Evolutionary conservation across 1,140 invertebrate genomes (phyloP).

Genomic region (Acyrthosiphon pisum): DNA sequence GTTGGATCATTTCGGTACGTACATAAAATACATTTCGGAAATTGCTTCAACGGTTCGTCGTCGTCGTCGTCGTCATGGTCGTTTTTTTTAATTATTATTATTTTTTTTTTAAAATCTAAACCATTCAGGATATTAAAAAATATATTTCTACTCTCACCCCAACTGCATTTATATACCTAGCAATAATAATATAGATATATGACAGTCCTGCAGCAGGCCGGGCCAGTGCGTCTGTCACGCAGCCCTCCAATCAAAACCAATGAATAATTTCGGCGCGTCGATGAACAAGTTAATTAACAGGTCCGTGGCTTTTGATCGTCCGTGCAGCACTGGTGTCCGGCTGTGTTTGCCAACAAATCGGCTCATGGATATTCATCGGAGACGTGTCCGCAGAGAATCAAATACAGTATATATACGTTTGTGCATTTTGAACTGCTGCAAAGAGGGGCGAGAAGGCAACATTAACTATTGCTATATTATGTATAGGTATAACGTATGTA

Average conservation of each 20-base stretch:
- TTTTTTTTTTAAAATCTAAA: background rate
- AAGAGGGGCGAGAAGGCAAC: background rate
- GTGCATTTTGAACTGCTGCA: slow-evolving; percentile 9
- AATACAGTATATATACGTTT: background rate
- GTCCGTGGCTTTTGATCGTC: slow-evolving; percentile 30
- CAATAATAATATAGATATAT: background rate
- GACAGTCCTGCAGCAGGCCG: background rate
- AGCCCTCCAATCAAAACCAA: slow-evolving; percentile 22
- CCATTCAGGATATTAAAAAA: background rate
- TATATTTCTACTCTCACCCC: background rate
- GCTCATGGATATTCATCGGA: slow-evolving; percentile 52
- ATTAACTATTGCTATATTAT: background rate
- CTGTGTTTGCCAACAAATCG: slow-evolving; percentile 35
- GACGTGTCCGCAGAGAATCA: slow-evolving; percentile 27
- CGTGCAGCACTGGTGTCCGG: slow-evolving; percentile 9
- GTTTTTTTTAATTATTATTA: background rate
- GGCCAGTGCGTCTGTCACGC: background rate
- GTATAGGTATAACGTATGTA: background rate
- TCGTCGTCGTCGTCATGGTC: no score
- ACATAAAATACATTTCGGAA: background rate
- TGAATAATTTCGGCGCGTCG: slow-evolving; percentile 48
- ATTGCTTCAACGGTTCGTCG: background rate
- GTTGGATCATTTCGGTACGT: background rate
- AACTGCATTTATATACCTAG: background rate
- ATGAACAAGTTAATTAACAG: slow-evolving; percentile 56